Conservation (phyloP, 2,113 vertebrate genomes). For the rabbit (Oryctolagus cuniculus) region mOryCun1.1 NC_091432.1:192771501-192772000, state of each 20-base stretch:
- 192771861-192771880: not conserved
- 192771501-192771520: constrained; percentile 50
- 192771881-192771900: not conserved
- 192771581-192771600: constrained; percentile 43
- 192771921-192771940: not conserved
- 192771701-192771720: not conserved
- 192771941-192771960: not conserved
- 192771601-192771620: not conserved
- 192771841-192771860: not conserved
- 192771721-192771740: not conserved
- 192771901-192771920: not conserved
- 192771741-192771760: not conserved
- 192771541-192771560: constrained; percentile 13
- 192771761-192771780: not conserved
- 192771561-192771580: not conserved
- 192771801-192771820: not conserved
- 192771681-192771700: constrained; percentile 18
- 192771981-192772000: not conserved
- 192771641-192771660: constrained; percentile 55
- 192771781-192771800: not conserved
- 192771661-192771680: constrained; percentile 44
- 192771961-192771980: not conserved
- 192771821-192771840: not conserved
- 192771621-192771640: constrained; percentile 33
- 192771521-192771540: constrained; percentile 39